A percentile compares a stretch with the other conserved stretches of the same genome.
Evolutionary conservation across 2,113 vertebrate genomes (phyloP).

Genomic region (Ictalurus furcatus): DNA sequence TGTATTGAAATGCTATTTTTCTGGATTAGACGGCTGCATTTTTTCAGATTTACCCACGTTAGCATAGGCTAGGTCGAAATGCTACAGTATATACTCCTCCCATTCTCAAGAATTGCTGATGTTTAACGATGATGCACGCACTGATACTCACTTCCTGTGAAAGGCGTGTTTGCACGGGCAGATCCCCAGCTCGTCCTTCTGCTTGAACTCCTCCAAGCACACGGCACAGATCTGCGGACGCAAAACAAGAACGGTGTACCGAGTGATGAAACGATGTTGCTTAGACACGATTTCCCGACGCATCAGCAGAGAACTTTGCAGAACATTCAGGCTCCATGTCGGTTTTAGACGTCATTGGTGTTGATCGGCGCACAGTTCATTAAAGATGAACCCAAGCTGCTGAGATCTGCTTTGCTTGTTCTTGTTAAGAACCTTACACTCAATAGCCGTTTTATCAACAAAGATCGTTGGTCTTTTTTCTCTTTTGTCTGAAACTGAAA

Average conservation of each 20-base stretch:
- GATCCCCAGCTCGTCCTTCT: conserved; percentile 97
- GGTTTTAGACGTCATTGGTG: neutral
- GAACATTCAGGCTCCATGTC: neutral
- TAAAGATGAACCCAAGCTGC: neutral
- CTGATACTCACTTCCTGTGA: conserved; percentile 92
- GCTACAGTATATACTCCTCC: too few species aligned
- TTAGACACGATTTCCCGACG: neutral
- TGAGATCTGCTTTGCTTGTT: neutral
- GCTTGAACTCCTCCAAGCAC: conserved; percentile 97
- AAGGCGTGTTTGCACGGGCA: conserved; percentile 99
- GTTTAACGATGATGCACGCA: neutral
- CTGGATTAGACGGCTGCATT: too few species aligned
- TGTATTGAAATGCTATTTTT: neutral
- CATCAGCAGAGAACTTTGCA: neutral
- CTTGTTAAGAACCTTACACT: neutral
- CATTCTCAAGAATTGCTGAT: neutral
- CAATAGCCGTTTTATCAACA: neutral
- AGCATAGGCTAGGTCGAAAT: neutral
- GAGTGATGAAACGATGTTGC: neutral
- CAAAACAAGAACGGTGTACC: neutral
- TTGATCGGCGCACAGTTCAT: neutral
- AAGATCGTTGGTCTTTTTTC: too few species aligned
- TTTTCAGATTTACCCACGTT: neutral
- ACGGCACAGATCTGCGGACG: conserved; percentile 90
- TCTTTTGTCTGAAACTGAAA: neutral